These are phyloP conservation scores for Nemapogon koenigi DNA, from an alignment of 2,888 invertebrate species.

Conservation along the genomic window DNA sequence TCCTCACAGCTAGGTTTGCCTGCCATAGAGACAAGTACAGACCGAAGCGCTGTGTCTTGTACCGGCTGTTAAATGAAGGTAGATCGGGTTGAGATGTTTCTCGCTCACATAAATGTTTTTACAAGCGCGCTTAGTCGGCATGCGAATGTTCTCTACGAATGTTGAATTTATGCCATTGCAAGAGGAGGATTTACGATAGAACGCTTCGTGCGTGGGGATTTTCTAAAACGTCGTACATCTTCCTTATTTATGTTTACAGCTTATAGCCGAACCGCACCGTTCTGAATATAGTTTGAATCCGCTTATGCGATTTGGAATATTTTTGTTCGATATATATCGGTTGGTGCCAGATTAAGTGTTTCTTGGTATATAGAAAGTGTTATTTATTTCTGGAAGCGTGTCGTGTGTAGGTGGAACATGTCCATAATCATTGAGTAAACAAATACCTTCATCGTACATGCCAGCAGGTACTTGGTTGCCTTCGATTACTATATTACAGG, in stretches of 20 bases:
- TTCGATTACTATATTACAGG: too few relatives aligned
- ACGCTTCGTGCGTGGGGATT: slow-evolving; percentile 52
- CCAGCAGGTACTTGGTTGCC: too few relatives aligned
- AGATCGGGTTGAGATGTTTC: slow-evolving; percentile 6
- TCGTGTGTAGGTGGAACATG: too few relatives aligned
- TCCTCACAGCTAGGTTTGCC: too few relatives aligned
- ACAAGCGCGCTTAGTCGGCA: slow-evolving; percentile 8
- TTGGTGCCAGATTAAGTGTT: too few relatives aligned
- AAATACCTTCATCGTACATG: too few relatives aligned
- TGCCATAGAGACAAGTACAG: too few relatives aligned
- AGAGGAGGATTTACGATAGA: slow-evolving; percentile 43
- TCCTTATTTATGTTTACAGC: slow-evolving; percentile 62
- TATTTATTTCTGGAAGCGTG: too few relatives aligned
- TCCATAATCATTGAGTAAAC: too few relatives aligned
- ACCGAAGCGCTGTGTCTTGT: too few relatives aligned
- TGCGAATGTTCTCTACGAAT: slow-evolving; percentile 22
- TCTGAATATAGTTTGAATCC: slow-evolving; percentile 47
- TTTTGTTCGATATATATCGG: slow-evolving; percentile 1
- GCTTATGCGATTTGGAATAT: slow-evolving; percentile 53
- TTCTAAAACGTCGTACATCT: slow-evolving; percentile 57
- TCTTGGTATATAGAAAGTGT: too few relatives aligned
- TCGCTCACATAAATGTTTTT: slow-evolving; percentile 10
- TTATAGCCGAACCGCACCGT: slow-evolving; percentile 25
- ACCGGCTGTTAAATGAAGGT: slow-evolving; percentile 8
- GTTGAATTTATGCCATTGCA: slow-evolving; percentile 47